Percentiles rank a stretch among this genome's conserved stretches.
Evolutionary conservation across 1,140 invertebrate species (phyloP).

Genomic region (Tetragonula clypearis): DNA sequence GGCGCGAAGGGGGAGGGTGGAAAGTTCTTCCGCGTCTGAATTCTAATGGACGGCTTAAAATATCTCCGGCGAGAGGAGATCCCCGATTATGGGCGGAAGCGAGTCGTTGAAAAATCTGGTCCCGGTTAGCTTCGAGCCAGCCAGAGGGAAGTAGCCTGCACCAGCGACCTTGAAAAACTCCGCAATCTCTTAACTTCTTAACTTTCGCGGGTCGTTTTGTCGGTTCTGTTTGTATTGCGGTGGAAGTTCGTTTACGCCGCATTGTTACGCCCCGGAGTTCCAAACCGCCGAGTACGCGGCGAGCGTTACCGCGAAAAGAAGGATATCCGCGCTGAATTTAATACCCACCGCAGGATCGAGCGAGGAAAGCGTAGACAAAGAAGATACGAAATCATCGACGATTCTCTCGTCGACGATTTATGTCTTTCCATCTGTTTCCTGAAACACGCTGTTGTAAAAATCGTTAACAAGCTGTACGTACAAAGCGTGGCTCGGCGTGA

Average conservation of each 20-base stretch:
- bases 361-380: neutral
- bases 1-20: neutral
- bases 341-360: neutral
- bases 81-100: neutral
- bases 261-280: constrained; percentile 15
- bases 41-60: constrained; percentile 38
- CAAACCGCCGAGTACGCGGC: constrained; percentile 4
- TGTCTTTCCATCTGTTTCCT: neutral
- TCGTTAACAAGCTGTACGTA: neutral
- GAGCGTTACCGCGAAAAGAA: neutral
- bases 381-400: neutral
- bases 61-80: constrained; percentile 15
- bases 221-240: constrained; percentile 56
- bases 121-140: neutral
- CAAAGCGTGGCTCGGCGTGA: neutral
- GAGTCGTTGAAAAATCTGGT: constrained; percentile 28
- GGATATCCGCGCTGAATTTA: neutral
- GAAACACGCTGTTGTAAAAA: neutral
- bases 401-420: neutral
- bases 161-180: constrained; percentile 63
- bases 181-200: constrained; percentile 59
- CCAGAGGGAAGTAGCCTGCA: neutral
- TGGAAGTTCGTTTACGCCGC: constrained; percentile 57
- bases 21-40: constrained; percentile 5
- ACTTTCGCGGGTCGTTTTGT: constrained; percentile 55